phyloP scores from a whole-genome alignment of 2,888 invertebrate species.

The Timandra comae region DNA sequence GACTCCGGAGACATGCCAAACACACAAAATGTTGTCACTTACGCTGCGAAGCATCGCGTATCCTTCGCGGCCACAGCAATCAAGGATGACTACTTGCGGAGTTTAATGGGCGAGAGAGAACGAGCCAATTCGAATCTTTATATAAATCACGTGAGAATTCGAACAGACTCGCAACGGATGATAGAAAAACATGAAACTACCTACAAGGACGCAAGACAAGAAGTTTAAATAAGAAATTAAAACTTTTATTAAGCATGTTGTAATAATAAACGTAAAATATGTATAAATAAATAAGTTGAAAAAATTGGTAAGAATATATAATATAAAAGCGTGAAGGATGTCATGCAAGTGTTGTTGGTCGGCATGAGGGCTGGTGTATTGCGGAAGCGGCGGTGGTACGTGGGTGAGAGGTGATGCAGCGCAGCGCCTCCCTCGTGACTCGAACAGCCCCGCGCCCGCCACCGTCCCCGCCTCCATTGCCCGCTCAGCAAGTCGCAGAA shows the following conservation, averaged over 20 bases:
- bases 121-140: constrained; percentile 40
- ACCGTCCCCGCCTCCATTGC: constrained; percentile 72
- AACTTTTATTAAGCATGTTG: neutral
- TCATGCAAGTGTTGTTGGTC: constrained; percentile 29
- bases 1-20: constrained; percentile 84
- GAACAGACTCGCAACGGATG: constrained; percentile 45
- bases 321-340: neutral
- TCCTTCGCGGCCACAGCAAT: constrained; percentile 38
- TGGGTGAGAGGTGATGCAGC: constrained; percentile 47
- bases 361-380: constrained; percentile 22
- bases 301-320: neutral
- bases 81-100: constrained; percentile 38
- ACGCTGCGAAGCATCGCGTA: constrained; percentile 66
- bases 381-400: constrained; percentile 40
- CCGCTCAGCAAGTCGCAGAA: constrained; percentile 59
- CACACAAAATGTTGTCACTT: constrained; percentile 77
- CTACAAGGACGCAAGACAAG: constrained; percentile 8
- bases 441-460: constrained; percentile 49
- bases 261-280: constrained; percentile 8
- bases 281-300: neutral
- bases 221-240: constrained; percentile 1
- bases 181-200: constrained; percentile 63
- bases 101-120: constrained; percentile 38
- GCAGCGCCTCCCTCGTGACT: constrained; percentile 30
- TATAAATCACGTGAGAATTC: constrained; percentile 20